Percentiles rank a stretch among this genome's conserved stretches.
Evolutionary conservation across 1,140 invertebrate species (phyloP).

Genomic region (Bombus confusus): DNA sequence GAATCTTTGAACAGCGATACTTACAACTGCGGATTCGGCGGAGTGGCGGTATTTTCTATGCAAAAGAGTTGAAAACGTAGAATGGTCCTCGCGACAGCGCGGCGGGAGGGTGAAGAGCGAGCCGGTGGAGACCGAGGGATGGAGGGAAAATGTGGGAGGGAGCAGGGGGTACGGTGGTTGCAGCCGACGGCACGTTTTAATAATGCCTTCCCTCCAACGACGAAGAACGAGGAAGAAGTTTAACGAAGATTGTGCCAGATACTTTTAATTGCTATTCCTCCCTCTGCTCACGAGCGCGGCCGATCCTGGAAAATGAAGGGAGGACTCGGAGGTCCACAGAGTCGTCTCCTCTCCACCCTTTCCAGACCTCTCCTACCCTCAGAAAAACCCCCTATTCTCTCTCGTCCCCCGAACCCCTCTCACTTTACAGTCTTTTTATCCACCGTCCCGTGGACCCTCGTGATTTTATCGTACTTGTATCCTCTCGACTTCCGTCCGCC

Average conservation of each 20-base stretch:
- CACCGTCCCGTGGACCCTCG: constrained; percentile 68
- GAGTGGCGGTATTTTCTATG: constrained; percentile 75
- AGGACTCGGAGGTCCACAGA: constrained; percentile 49
- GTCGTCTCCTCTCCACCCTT: constrained; percentile 45
- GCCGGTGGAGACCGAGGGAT: constrained; percentile 53
- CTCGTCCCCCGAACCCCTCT: constrained; percentile 4
- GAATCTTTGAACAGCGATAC: constrained; percentile 59
- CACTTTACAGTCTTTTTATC: constrained; percentile 66
- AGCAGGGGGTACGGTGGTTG: constrained; percentile 71
- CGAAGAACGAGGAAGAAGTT: constrained; percentile 78
- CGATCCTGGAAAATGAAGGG: constrained; percentile 71
- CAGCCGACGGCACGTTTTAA: constrained; percentile 80
- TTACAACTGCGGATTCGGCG: constrained; percentile 69
- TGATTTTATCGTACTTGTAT: constrained; percentile 81
- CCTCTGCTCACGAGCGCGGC: constrained; percentile 55
- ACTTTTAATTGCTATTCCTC: constrained; percentile 82
- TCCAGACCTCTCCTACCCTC: constrained; percentile 5
- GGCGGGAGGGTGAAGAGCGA: constrained; percentile 22
- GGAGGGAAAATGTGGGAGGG: constrained; percentile 42
- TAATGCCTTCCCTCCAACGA: constrained; percentile 75
- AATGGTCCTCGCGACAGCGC: constrained; percentile 40
- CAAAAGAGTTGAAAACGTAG: constrained; percentile 79
- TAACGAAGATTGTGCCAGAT: constrained; percentile 82
- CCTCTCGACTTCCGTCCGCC: constrained; percentile 76
- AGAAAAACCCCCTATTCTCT: constrained; percentile 14